A percentile compares a stretch with the other conserved stretches of the same genome.
phyloP scores from a whole-genome alignment of 2,888 invertebrate genomes.

The Hermaeophaga mercurialis region DNA sequence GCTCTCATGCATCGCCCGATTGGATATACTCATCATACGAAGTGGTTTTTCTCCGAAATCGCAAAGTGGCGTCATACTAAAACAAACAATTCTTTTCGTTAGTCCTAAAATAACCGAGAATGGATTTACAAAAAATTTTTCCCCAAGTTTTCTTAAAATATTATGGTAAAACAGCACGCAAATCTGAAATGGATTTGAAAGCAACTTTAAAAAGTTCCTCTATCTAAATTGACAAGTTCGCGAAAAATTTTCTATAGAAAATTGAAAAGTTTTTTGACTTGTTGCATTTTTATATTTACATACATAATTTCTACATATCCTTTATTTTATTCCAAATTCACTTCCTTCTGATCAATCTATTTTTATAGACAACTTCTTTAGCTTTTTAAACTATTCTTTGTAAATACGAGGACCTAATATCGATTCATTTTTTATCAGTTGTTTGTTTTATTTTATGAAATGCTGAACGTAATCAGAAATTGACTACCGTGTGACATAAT shows the following conservation, averaged over 20 bases:
- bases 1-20: slow-evolving; percentile 11
- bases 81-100: slow-evolving; percentile 18
- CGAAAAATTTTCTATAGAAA: no score
- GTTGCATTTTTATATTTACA: no score
- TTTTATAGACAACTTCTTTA: no score
- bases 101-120: slow-evolving; percentile 16
- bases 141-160: slow-evolving; percentile 1
- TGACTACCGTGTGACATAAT: slow-evolving; percentile 6
- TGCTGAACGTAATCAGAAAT: neutral
- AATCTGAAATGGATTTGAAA: slow-evolving; percentile 9
- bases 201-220: no score
- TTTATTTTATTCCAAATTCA: no score
- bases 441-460: neutral
- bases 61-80: slow-evolving; percentile 16
- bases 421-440: no score
- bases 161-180: slow-evolving; percentile 3
- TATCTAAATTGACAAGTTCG: no score
- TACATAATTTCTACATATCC: no score
- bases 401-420: no score
- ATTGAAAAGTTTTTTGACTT: no score
- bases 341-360: no score
- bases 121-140: slow-evolving; percentile 7
- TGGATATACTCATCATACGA: slow-evolving; percentile 22
- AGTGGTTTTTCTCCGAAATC: slow-evolving; percentile 17
- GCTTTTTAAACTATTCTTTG: no score